Conservation (phyloP, 2,113 vertebrate species). For the Hiodon tergisus region DNA sequence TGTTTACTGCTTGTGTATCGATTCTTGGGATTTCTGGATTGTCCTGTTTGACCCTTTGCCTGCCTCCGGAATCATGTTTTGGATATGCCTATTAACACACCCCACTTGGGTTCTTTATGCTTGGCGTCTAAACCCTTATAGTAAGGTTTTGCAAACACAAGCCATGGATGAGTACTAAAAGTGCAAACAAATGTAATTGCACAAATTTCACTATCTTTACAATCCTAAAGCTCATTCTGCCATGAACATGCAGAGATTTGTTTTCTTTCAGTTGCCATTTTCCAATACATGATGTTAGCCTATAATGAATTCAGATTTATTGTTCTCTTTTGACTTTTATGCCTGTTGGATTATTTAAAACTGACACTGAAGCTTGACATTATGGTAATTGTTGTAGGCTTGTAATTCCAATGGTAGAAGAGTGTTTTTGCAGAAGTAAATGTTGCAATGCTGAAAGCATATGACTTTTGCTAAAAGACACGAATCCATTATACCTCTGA, state of each 20-base stretch:
- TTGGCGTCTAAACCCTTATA: too few species aligned
- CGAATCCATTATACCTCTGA: too few species aligned
- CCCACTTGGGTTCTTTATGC: too few species aligned
- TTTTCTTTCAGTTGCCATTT: not conserved
- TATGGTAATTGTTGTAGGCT: slow-evolving; percentile 3
- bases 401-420: slow-evolving; percentile 4
- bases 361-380: slow-evolving; percentile 6
- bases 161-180: not conserved
- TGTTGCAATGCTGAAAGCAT: slow-evolving; percentile 19
- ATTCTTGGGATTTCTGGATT: too few species aligned
- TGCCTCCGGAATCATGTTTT: too few species aligned
- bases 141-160: too few species aligned
- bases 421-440: not conserved
- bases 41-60: too few species aligned
- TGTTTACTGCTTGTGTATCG: too few species aligned
- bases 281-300: not conserved
- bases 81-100: too few species aligned
- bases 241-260: not conserved
- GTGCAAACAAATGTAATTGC: not conserved
- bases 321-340: slow-evolving; percentile 6
- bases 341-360: slow-evolving; percentile 11
- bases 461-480: slow-evolving; percentile 31
- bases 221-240: not conserved
- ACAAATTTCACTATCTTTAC: not conserved
- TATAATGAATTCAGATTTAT: not conserved